Conservation (phyloP, 2,113 vertebrate genomes). For the Rhombomys opimus region DNA sequence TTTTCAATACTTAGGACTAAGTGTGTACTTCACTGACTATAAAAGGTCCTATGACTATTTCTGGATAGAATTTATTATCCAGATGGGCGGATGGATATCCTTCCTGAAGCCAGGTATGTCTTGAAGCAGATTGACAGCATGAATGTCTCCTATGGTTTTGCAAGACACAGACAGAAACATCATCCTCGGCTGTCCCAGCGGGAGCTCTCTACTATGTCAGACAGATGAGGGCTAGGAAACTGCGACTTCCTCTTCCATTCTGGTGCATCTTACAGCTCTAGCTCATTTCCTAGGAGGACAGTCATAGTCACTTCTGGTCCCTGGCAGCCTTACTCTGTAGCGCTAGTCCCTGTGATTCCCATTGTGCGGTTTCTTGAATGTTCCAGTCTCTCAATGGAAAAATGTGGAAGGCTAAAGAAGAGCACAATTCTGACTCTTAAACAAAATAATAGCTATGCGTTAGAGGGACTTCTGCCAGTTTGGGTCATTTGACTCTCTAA, state of each 20-base stretch:
- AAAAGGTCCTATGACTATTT: constrained; percentile 9
- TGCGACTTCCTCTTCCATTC: not conserved
- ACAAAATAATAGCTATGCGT: not conserved
- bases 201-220: not conserved
- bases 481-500: not conserved
- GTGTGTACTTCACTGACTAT: not conserved
- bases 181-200: not conserved
- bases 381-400: not conserved
- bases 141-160: not conserved
- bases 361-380: not conserved
- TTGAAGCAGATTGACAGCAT: not conserved
- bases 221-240: not conserved
- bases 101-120: not conserved
- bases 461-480: not conserved
- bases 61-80: not conserved
- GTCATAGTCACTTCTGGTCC: not conserved
- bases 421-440: not conserved
- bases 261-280: not conserved
- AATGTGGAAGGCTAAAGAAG: not conserved
- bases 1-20: not conserved
- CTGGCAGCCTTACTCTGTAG: not conserved
- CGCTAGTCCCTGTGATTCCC: not conserved
- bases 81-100: not conserved
- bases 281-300: not conserved
- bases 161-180: not conserved